Evolutionary conservation across 2,113 vertebrate genomes (phyloP).

Genomic region (Peucedramus taeniatus): DNA sequence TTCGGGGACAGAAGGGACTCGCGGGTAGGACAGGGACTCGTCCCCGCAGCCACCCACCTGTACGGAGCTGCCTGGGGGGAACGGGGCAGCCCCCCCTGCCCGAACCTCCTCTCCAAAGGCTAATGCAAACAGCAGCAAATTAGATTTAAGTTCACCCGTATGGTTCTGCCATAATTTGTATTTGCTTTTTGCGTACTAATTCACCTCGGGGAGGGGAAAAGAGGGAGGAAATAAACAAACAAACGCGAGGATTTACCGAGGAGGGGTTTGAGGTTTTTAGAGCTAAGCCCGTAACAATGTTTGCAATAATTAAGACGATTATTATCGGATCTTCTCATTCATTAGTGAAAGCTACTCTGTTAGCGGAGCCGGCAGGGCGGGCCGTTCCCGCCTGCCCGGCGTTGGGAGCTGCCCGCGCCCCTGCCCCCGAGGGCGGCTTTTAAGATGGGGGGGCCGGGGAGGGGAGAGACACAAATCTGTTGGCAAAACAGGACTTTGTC

Average conservation of each 20-base stretch:
- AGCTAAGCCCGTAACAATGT: constrained; percentile 17
- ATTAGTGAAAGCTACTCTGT: constrained; percentile 41
- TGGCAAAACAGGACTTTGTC: constrained; percentile 39
- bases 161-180: constrained; percentile 4
- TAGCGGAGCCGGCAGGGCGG: background rate
- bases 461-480: background rate
- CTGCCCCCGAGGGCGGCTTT: background rate
- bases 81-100: background rate
- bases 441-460: background rate
- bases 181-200: constrained; percentile 38
- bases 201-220: constrained; percentile 5
- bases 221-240: background rate
- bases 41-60: background rate
- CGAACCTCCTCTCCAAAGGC: background rate
- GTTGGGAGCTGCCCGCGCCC: background rate
- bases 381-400: background rate
- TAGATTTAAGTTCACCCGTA: constrained; percentile 32
- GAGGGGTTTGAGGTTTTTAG: background rate
- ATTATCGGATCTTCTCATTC: constrained; percentile 2
- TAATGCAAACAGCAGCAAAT: constrained; percentile 23
- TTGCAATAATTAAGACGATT: constrained; percentile 39
- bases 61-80: background rate
- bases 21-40: background rate
- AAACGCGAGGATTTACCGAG: background rate
- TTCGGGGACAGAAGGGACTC: background rate